These are phyloP conservation scores for Troilus luridus DNA, from an alignment of 2,888 invertebrate species.

Conservation along the genomic window DNA sequence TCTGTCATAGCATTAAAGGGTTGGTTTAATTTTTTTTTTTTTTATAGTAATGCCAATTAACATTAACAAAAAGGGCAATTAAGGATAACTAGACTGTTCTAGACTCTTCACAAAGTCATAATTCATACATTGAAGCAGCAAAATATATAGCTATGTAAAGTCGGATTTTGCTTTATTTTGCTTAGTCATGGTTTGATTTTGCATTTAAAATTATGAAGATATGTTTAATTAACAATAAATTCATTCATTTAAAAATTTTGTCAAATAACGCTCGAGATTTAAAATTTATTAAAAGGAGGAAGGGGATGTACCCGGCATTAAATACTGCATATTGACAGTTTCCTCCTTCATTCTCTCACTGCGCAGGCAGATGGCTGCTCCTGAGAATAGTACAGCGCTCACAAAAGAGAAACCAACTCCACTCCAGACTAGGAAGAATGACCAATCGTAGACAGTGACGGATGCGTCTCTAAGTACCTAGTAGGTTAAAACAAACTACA, in stretches of 20 bases:
- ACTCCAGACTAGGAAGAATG: slow-evolving; percentile 97
- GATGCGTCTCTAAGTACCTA: slow-evolving; percentile 90
- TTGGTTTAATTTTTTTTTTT: too few species aligned
- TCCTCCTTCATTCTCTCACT: slow-evolving; percentile 95
- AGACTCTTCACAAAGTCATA: neutral
- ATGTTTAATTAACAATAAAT: neutral
- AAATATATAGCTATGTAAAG: neutral
- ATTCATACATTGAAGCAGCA: neutral
- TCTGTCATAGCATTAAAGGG: too few species aligned
- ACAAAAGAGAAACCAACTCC: slow-evolving; percentile 93
- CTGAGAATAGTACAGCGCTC: slow-evolving; percentile 92
- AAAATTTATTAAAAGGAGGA: slow-evolving; percentile 41
- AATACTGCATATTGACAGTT: slow-evolving; percentile 96
- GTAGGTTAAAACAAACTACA: slow-evolving; percentile 52
- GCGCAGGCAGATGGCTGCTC: slow-evolving; percentile 94
- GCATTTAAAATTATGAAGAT: neutral
- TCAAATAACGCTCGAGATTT: neutral
- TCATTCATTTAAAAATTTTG: slow-evolving; percentile 12
- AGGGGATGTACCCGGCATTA: slow-evolving; percentile 88
- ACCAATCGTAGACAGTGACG: slow-evolving; percentile 91
- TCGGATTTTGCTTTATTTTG: neutral
- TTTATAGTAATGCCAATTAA: too few species aligned
- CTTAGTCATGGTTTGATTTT: neutral
- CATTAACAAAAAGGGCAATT: too few species aligned
- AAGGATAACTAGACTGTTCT: neutral